Conservation (phyloP, 1,140 invertebrate species). For the Ooceraea biroi region DNA sequence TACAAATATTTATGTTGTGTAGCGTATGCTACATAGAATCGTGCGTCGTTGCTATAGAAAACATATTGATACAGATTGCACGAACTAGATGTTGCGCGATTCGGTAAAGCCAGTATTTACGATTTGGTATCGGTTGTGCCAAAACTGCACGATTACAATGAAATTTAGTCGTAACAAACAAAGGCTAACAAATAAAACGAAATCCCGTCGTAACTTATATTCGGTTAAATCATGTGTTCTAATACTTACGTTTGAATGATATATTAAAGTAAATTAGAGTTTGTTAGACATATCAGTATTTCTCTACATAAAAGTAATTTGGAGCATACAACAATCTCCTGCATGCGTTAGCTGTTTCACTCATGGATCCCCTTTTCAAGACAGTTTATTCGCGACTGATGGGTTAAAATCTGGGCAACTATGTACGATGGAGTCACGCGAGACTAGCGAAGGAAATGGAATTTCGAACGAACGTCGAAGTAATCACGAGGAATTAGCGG, state of each 20-base stretch:
- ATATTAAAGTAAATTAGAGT: too few relatives aligned
- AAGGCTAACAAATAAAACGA: background rate
- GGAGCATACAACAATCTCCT: background rate
- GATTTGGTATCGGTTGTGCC: background rate
- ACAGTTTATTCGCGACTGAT: background rate
- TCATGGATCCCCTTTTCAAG: background rate
- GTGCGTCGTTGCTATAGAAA: slow-evolving; percentile 17
- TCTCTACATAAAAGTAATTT: too few relatives aligned
- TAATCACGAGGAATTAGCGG: slow-evolving; percentile 29
- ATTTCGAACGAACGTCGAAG: slow-evolving; percentile 36
- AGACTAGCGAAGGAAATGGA: slow-evolving; percentile 37
- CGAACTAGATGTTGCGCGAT: slow-evolving; percentile 20
- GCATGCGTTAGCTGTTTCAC: background rate
- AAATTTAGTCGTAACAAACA: background rate
- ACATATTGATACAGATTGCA: slow-evolving; percentile 1
- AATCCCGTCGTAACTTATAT: background rate
- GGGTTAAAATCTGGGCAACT: slow-evolving; percentile 3
- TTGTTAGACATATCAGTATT: too few relatives aligned
- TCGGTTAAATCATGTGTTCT: background rate
- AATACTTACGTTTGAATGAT: background rate
- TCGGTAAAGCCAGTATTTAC: background rate
- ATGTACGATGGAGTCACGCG: background rate
- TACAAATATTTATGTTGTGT: slow-evolving; percentile 37
- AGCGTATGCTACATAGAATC: background rate
- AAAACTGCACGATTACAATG: background rate